phyloP scores from a whole-genome alignment of 2,888 invertebrate species.

The Lycophotia porphyrea region DNA sequence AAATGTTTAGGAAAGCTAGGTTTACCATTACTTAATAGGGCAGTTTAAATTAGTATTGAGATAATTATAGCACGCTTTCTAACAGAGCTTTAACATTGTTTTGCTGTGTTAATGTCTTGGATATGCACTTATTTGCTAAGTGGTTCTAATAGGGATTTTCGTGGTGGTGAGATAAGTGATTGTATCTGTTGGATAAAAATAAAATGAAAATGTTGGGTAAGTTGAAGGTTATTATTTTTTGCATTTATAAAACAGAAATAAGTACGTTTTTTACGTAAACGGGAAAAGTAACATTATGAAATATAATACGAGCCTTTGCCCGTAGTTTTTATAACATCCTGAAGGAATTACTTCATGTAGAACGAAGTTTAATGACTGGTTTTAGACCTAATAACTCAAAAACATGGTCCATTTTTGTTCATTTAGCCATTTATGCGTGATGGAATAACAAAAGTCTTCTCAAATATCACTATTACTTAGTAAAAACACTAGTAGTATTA shows the following conservation, averaged over 20 bases:
- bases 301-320: neutral
- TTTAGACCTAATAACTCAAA: neutral
- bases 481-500: no score
- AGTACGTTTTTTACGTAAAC: no score
- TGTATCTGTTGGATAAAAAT: neutral
- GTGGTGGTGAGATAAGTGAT: constrained; percentile 10
- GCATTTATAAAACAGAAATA: neutral
- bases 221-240: neutral
- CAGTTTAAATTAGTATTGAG: constrained; percentile 62
- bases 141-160: constrained; percentile 11
- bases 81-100: constrained; percentile 45
- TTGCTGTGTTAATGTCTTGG: constrained; percentile 27
- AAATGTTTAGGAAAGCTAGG: constrained; percentile 41
- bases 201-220: no score
- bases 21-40: constrained; percentile 60
- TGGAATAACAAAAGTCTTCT: neutral
- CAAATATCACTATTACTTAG: neutral
- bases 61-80: constrained; percentile 59
- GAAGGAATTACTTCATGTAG: neutral
- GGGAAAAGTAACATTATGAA: no score
- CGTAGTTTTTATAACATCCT: neutral
- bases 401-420: neutral
- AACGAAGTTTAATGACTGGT: neutral
- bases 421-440: neutral
- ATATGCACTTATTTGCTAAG: constrained; percentile 33